Percentiles rank a stretch among this genome's conserved stretches.
Conservation (phyloP, 2,888 invertebrate species). For the Parnassius apollo region DNA sequence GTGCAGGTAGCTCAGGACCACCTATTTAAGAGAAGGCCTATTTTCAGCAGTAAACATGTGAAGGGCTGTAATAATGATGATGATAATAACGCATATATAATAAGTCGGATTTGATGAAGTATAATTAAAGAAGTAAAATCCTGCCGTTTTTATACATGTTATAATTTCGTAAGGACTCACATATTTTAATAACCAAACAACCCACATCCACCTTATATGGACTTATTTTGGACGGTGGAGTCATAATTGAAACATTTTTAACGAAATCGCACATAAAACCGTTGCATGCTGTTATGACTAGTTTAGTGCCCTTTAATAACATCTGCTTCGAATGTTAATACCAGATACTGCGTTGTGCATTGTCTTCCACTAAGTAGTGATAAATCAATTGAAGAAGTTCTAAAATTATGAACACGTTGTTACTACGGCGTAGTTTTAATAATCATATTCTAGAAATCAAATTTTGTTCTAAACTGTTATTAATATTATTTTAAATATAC, state of each 20-base stretch:
- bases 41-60: too few relatives aligned
- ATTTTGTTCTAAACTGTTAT: too few relatives aligned
- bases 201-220: conserved; percentile 40
- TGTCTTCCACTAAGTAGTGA: conserved; percentile 2
- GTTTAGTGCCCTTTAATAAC: conserved; percentile 61
- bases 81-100: too few relatives aligned
- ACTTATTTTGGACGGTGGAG: conserved; percentile 29
- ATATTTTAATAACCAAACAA: background rate
- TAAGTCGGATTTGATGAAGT: too few relatives aligned
- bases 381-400: conserved; percentile 9
- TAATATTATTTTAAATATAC: too few relatives aligned
- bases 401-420: background rate
- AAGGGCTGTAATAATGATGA: too few relatives aligned
- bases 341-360: conserved; percentile 30
- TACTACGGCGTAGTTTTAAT: background rate
- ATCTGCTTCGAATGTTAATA: conserved; percentile 64
- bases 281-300: conserved; percentile 49
- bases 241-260: conserved; percentile 62
- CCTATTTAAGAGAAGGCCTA: too few relatives aligned
- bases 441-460: background rate
- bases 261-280: conserved; percentile 44
- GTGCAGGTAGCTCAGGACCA: too few relatives aligned
- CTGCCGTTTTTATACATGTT: too few relatives aligned
- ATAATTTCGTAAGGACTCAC: too few relatives aligned
- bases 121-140: too few relatives aligned